These are phyloP conservation scores for Astreopora myriophthalma DNA, from an alignment of 64 coral and sea anemone species.

Conservation along the genomic window DNA sequence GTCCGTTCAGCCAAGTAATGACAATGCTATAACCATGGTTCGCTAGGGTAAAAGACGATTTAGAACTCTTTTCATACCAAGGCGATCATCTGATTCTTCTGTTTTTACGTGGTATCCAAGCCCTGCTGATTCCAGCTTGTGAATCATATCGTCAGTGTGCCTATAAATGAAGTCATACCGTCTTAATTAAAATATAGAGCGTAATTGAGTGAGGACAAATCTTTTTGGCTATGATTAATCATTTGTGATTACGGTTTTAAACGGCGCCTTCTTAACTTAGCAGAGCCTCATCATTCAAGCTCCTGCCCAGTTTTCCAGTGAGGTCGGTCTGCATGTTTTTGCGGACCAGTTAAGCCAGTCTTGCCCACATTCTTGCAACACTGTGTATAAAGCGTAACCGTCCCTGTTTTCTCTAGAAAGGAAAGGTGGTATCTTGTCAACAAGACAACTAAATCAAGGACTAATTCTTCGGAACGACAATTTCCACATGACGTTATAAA, in stretches of 20 bases:
- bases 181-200: not conserved
- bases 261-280: no score
- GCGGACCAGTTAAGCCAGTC: not conserved
- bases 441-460: no score
- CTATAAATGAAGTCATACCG: not conserved
- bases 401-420: no score
- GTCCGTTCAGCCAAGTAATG: no score
- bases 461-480: not conserved
- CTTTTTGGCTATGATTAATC: no score
- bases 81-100: constrained; percentile 78
- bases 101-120: constrained; percentile 87
- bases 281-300: no score
- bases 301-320: no score
- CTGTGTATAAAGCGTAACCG: not conserved
- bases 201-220: not conserved
- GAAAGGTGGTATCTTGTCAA: no score
- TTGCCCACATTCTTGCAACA: not conserved
- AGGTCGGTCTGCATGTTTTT: not conserved
- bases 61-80: constrained; percentile 54
- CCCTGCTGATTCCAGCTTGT: constrained; percentile 88
- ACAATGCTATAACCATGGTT: no score
- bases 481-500: no score
- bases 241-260: no score
- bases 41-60: no score
- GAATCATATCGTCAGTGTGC: constrained; percentile 93